Evolutionary conservation across 2,113 vertebrate genomes (phyloP).

Genomic region (Alethe castanea): DNA sequence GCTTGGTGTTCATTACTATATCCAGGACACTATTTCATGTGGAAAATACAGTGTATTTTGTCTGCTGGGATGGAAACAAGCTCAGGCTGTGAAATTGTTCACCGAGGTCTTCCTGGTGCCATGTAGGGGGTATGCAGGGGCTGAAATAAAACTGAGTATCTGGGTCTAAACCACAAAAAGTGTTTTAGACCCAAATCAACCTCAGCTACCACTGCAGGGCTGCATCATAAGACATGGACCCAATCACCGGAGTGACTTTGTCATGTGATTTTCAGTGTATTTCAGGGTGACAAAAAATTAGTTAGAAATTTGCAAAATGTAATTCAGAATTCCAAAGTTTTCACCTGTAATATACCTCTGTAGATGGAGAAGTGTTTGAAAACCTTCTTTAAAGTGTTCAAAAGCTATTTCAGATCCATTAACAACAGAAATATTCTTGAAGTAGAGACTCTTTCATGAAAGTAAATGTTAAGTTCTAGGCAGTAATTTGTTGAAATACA

Average conservation of each 20-base stretch:
- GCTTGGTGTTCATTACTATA: background rate
- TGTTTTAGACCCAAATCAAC: background rate
- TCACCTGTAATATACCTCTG: background rate
- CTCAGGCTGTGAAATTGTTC: background rate
- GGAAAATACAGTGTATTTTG: background rate
- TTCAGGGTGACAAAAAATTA: background rate
- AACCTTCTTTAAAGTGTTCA: slow-evolving; percentile 4
- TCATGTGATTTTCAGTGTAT: background rate
- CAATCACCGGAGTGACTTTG: background rate
- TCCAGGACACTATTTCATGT: background rate
- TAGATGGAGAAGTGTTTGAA: background rate
- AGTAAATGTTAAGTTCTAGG: background rate
- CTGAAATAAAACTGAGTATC: background rate
- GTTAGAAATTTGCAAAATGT: background rate
- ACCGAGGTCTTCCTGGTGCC: background rate
- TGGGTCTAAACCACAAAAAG: background rate
- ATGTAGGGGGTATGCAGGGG: background rate
- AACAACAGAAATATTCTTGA: slow-evolving; percentile 18
- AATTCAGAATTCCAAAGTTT: background rate
- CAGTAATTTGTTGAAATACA: background rate
- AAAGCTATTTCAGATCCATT: slow-evolving; percentile 32
- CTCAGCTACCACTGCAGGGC: background rate
- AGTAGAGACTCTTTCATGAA: background rate
- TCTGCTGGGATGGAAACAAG: background rate
- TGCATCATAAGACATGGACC: background rate